Percentiles rank a stretch among this genome's conserved stretches.
Conservation (phyloP, 2,888 invertebrate species). For the Drosophila fungiperda region DNA sequence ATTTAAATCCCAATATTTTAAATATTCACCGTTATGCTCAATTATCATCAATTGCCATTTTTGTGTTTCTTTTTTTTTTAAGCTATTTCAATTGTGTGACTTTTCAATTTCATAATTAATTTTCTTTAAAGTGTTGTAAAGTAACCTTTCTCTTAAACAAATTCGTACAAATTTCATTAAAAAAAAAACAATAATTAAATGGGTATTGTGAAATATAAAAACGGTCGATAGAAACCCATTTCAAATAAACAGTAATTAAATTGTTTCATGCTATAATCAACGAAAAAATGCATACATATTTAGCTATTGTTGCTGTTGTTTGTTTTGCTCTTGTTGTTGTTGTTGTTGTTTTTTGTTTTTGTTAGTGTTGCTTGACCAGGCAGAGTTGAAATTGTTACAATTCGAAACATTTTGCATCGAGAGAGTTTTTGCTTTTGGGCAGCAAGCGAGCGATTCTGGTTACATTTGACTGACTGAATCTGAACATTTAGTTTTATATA, state of each 20-base stretch:
- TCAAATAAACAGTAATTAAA: constrained; percentile 60
- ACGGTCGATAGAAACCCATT: constrained; percentile 53
- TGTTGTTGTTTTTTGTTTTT: constrained; percentile 39
- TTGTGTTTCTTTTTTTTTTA: constrained; percentile 34
- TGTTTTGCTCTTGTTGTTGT: constrained; percentile 12
- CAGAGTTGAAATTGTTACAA: constrained; percentile 44
- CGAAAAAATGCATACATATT: constrained; percentile 73
- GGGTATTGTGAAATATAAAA: constrained; percentile 32
- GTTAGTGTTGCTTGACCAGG: constrained; percentile 40
- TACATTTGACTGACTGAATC: constrained; percentile 48
- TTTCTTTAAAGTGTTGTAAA: constrained; percentile 48
- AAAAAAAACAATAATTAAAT: constrained; percentile 51
- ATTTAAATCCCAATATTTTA: constrained; percentile 81
- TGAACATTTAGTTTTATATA: constrained; percentile 41
- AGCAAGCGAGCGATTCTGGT: constrained; percentile 60
- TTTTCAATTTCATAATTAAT: constrained; percentile 37
- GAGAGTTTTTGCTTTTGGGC: constrained; percentile 27
- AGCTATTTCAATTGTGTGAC: constrained; percentile 57
- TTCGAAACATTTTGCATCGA: constrained; percentile 53
- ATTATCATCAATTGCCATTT: constrained; percentile 52
- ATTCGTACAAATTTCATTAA: constrained; percentile 70
- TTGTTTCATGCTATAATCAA: constrained; percentile 70
- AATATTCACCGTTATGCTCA: constrained; percentile 71
- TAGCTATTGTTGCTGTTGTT: constrained; percentile 50
- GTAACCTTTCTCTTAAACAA: constrained; percentile 59